Evolutionary conservation across 1,140 invertebrate species (phyloP).

Genomic region (Heliothis subflexa): DNA sequence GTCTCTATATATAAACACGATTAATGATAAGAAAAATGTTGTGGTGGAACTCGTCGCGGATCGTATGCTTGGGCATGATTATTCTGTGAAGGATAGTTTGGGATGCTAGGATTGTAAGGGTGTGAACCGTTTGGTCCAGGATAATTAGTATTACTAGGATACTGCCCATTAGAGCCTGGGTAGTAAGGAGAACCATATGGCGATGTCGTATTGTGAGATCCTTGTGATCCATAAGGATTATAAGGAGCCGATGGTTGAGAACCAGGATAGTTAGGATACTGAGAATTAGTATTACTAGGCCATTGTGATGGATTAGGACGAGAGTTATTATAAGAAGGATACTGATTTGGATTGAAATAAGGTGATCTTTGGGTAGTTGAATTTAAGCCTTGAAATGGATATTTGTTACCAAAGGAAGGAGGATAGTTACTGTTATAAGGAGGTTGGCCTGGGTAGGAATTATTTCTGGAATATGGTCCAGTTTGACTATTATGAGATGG

Average conservation of each 20-base stretch:
- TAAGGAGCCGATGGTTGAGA: background rate
- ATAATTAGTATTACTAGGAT: slow-evolving; percentile 1
- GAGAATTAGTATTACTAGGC: background rate
- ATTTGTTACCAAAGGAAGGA: background rate
- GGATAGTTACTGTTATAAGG: background rate
- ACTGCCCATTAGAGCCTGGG: slow-evolving; percentile 12
- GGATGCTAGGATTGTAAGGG: slow-evolving; percentile 41
- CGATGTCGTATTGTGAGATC: background rate
- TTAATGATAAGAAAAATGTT: slow-evolving; percentile 55
- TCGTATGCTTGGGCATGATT: slow-evolving; percentile 28
- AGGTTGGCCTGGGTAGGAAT: background rate
- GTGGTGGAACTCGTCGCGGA: slow-evolving; percentile 46
- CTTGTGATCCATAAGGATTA: background rate
- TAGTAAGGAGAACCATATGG: background rate
- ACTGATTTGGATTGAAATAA: slow-evolving; percentile 10
- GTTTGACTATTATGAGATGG: background rate
- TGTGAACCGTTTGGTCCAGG: no score
- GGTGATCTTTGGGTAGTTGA: slow-evolving; percentile 4
- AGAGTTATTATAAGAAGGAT: slow-evolving; percentile 23
- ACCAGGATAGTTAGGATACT: background rate
- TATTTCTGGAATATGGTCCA: no score
- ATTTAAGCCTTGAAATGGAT: background rate
- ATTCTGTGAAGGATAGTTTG: slow-evolving; percentile 40
- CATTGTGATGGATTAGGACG: background rate
- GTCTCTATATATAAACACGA: background rate